Evolutionary conservation across 2,888 invertebrate genomes (phyloP), one percentile per base, ranked within the genome.

Genomic region (Rapana venosa): DNA sequence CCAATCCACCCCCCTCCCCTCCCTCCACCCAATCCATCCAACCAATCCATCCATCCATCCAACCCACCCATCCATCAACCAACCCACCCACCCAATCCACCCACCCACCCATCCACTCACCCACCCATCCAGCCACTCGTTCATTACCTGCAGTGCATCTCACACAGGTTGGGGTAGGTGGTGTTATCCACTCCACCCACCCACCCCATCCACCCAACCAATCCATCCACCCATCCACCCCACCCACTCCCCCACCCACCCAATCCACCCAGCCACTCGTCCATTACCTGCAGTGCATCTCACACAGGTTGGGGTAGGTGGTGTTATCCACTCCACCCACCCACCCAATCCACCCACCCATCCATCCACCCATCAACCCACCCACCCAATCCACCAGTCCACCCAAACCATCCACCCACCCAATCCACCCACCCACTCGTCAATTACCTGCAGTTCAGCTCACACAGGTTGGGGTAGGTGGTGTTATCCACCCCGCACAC

Each of bases 251-350:
- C 35, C 30, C 35, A 79, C 35, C 30, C 79, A 35, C 11, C 30
- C 79, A 22, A 11, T 8, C 79, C 5, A 11, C 30, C 79, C 5
- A 0, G n/a, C 30, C 79, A 35, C 35, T 1, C 32, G 15, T 32
- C 15, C 79, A 35, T 22, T 47, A 90, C 87, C 30, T 30, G 87
- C 90, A 90, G 83, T 83, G 26, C 66, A 90, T 30, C 26, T 87
- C 87, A 90, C 90, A 90, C 47, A 77, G 61, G 81, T 90, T 90
- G 56, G 70, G 36, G 81, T 90, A 90, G 22, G 90, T 87, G n/a
- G 81, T 30, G 83, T 87, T 87, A 83, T 90, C 87, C 32, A 13
- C 35, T 17, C 90, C 90, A 87, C 87, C 32, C 87, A n/a, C n/a
- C n/a, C n/a, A n/a, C n/a, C n/a, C n/a, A n/a, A n/a, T n/a, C 11